Percentiles rank a stretch among this genome's conserved stretches.
These are phyloP conservation scores for Sorex araneus DNA, from an alignment of 2,113 vertebrate species.

Conservation along the genomic window DNA sequence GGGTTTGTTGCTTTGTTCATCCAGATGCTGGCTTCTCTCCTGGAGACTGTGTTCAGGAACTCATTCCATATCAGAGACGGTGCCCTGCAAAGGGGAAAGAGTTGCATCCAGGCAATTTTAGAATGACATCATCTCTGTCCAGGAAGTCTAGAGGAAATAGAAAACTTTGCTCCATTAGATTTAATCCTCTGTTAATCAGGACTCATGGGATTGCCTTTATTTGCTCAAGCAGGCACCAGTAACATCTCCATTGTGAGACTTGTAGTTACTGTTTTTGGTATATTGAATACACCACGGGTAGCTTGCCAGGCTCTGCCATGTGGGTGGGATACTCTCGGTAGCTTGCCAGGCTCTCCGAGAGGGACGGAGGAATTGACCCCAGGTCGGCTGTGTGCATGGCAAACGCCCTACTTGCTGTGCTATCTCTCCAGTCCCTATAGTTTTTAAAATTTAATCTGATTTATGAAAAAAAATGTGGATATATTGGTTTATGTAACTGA, in stretches of 20 bases:
- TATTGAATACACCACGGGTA: no score
- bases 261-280: no score
- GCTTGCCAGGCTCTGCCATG: no score
- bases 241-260: no score
- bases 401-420: no score
- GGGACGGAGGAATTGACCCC: no score
- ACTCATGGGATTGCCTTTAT: constrained; percentile 26
- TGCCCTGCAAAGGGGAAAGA: neutral
- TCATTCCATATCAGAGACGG: neutral
- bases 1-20: neutral
- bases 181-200: constrained; percentile 46
- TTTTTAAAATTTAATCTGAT: neutral
- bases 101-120: neutral
- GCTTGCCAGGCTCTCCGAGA: no score
- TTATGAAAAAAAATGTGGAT: neutral
- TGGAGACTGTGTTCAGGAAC: constrained; percentile 3
- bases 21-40: neutral
- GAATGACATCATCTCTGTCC: neutral
- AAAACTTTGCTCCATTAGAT: constrained; percentile 40
- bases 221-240: no score
- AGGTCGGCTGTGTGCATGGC: no score
- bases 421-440: no score
- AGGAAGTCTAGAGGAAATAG: constrained; percentile 4
- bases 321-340: no score
- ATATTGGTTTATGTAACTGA: constrained; percentile 16